Evolutionary conservation across 2,888 invertebrate genomes (phyloP), one percentile per base, ranked within the genome.

Genomic region (Mechanitis messenoides): DNA sequence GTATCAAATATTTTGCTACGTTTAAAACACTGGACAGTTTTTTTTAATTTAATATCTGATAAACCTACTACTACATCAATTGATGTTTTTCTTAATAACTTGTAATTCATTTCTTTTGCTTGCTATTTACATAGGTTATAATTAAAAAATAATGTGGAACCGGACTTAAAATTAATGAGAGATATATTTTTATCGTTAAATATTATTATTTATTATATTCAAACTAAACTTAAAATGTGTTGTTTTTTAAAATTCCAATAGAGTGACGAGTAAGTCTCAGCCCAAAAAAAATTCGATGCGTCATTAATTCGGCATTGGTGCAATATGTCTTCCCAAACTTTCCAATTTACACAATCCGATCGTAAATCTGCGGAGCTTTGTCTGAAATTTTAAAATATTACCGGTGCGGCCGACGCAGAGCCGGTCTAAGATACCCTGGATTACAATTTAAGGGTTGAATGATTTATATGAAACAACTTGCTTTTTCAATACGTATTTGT

Each of bases 341-440:
- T 84, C 79, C 82, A 85, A 85, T 85, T 85, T 84, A 78, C 80
- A 84, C 78, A 83, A 80, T 76, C 79, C 80, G 72, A 74, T 74
- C 82, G 82, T 84, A 84, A 85, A 84, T 84, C 83, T 79, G 74
- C 66, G 70, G 71, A 75, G 79, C 80, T 80, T 82, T 80, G 82
- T 80, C 77, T 77, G 77, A 75, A 77, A 79, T 77, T 83, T 85
- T 82, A 81, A 85, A 84, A 83, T 83, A 81, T 83, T 76, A 75
- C 79, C 76, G 68, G 68, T 69, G 69, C 66, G 73, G 69, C 66
- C 69, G 69, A 71, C 70, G 68, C 69, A 71, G 72, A 71, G 72
- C 70, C 70, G 67, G 70, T 71, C 68, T 62, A 71, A 74, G 73
- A 75, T 71, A 72, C 70, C 68, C 68, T 58, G 72, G 75, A 74